Conservation (phyloP, 2,888 invertebrate genomes). For the Plebejus argus region DNA sequence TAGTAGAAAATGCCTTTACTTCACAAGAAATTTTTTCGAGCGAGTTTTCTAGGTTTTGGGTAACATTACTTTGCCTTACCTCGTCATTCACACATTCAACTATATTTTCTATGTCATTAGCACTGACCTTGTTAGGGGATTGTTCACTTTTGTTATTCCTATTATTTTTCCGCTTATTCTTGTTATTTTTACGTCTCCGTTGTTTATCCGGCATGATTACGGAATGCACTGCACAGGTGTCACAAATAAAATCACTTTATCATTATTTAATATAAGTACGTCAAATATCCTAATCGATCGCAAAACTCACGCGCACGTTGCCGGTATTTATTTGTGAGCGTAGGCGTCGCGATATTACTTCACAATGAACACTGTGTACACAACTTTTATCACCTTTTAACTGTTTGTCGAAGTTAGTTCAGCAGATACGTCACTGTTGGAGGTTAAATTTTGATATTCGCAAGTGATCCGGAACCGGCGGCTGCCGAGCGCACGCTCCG, state of each 20-base stretch:
- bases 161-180: constrained; percentile 74
- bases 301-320: constrained; percentile 55
- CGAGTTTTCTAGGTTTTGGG: not conserved
- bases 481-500: constrained; percentile 74
- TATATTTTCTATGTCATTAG: constrained; percentile 46
- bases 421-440: constrained; percentile 54
- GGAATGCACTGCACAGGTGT: constrained; percentile 60
- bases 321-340: constrained; percentile 68
- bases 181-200: constrained; percentile 72
- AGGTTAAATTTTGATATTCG: constrained; percentile 64
- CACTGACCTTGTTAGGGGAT: constrained; percentile 53
- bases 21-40: not conserved
- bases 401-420: not conserved
- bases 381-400: constrained; percentile 14
- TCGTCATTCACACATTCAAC: constrained; percentile 36
- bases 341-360: constrained; percentile 48
- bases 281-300: constrained; percentile 51
- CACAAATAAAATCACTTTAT: constrained; percentile 61
- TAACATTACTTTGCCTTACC: constrained; percentile 22
- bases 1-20: not conserved
- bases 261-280: constrained; percentile 62
- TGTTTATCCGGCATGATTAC: constrained; percentile 71
- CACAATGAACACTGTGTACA: constrained; percentile 45
- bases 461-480: constrained; percentile 68
- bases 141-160: constrained; percentile 57